Conservation (phyloP, 1,140 invertebrate genomes). For the Cecropterus lyciades region DNA sequence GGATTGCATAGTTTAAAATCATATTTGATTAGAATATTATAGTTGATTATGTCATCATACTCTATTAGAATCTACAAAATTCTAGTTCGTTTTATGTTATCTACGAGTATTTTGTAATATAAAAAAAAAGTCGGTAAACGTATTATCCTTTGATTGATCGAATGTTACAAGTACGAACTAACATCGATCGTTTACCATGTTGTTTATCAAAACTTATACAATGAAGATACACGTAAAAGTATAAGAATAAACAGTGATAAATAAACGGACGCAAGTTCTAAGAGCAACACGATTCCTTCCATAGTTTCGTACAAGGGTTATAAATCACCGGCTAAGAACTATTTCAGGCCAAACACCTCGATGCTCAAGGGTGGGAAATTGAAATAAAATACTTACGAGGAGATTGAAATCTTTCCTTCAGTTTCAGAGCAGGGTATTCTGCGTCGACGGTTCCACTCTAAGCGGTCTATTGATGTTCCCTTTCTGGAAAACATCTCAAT, state of each 20-base stretch:
- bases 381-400: constrained; percentile 57
- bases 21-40: no score
- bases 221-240: constrained; percentile 1
- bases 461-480: constrained; percentile 57
- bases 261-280: constrained; percentile 27
- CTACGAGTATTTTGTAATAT: no score
- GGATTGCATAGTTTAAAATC: no score
- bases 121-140: no score
- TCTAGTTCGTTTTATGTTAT: no score
- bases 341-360: constrained; percentile 43
- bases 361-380: constrained; percentile 50
- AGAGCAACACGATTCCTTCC: constrained; percentile 15
- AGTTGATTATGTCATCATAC: no score
- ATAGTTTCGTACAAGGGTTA: constrained; percentile 23
- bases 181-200: background rate
- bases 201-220: constrained; percentile 11
- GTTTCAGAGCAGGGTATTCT: constrained; percentile 35
- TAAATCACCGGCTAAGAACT: constrained; percentile 40
- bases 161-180: background rate
- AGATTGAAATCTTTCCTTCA: constrained; percentile 48
- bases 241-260: constrained; percentile 12
- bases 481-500: constrained; percentile 42
- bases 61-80: no score
- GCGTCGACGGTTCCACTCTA: constrained; percentile 37
- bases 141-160: no score